phyloP scores from a whole-genome alignment of 2,113 vertebrate genomes.

The Coturnix japonica region DNA sequence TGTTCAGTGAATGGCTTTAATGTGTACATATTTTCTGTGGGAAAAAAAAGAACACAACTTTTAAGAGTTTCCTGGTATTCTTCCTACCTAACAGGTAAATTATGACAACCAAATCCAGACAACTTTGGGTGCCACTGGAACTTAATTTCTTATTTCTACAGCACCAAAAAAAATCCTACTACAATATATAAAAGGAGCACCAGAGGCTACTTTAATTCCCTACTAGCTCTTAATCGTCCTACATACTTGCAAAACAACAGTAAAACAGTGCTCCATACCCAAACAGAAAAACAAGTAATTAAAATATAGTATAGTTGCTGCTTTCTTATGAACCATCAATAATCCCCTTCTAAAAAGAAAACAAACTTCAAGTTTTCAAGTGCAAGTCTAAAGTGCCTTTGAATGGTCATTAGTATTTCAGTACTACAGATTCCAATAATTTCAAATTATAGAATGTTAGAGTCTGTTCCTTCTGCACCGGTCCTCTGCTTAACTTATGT shows the following conservation, averaged over 20 bases:
- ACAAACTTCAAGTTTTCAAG: background rate
- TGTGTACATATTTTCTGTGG: too few species aligned
- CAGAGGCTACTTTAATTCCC: background rate
- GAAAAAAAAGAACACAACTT: too few species aligned
- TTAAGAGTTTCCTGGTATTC: background rate
- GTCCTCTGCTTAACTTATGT: background rate
- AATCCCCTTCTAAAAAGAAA: background rate
- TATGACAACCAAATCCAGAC: background rate
- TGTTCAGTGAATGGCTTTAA: background rate
- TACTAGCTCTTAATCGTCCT: slow-evolving; percentile 6
- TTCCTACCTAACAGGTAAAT: background rate
- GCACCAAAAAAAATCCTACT: background rate
- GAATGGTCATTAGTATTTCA: background rate
- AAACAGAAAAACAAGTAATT: background rate
- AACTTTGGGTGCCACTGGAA: background rate
- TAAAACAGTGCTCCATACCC: background rate
- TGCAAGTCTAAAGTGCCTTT: background rate
- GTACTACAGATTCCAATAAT: background rate
- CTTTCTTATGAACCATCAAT: background rate
- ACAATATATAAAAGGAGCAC: background rate
- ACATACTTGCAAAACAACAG: background rate
- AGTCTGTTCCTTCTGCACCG: background rate
- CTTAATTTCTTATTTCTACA: background rate
- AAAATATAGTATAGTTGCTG: background rate
- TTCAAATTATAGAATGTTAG: background rate